Conservation (phyloP, 2,113 vertebrate species). For the human (Homo sapiens) region GRCh38 chr12:117649001-117649500, state of each 20-base stretch:
- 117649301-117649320: neutral
- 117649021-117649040: neutral
- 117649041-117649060: neutral
- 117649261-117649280: neutral
- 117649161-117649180: no score
- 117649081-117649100: neutral
- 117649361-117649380: neutral
- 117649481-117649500: no score
- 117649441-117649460: neutral
- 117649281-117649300: neutral
- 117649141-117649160: neutral
- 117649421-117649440: neutral
- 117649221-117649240: neutral
- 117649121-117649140: neutral
- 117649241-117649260: neutral
- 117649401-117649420: neutral
- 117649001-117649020: neutral
- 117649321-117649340: neutral
- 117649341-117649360: neutral
- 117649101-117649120: neutral
- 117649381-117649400: neutral
- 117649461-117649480: neutral
- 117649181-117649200: neutral
- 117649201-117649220: neutral
- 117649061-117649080: neutral